Conservation (phyloP, 2,888 invertebrate genomes). For the Selenia dentaria region DNA sequence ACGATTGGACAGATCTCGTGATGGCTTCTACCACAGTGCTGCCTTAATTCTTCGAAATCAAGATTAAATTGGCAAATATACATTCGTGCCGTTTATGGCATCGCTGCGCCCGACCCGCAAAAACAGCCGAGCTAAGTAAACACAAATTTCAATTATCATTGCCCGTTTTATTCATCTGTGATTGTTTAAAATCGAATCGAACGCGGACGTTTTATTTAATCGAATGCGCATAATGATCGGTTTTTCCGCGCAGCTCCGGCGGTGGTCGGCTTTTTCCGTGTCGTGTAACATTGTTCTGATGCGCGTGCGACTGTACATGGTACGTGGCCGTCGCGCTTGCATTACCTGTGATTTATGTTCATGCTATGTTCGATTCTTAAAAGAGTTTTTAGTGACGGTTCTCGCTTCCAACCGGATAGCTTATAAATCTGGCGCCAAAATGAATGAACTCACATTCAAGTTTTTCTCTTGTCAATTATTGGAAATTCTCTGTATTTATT, state of each 20-base stretch:
- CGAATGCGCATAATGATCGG: constrained; percentile 75
- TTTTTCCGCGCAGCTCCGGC: constrained; percentile 68
- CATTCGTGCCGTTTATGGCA: constrained; percentile 68
- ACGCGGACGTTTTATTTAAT: constrained; percentile 65
- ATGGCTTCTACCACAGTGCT: constrained; percentile 42
- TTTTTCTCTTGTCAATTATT: constrained; percentile 61
- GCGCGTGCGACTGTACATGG: constrained; percentile 41
- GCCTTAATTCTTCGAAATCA: constrained; percentile 63
- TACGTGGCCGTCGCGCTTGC: constrained; percentile 39
- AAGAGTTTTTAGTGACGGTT: constrained; percentile 67
- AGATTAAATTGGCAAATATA: constrained; percentile 76
- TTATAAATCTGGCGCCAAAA: constrained; percentile 80
- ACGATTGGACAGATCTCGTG: constrained; percentile 42
- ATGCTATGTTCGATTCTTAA: constrained; percentile 65
- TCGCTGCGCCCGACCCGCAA: constrained; percentile 64
- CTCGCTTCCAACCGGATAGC: constrained; percentile 66
- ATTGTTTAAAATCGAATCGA: constrained; percentile 63
- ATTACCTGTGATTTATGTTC: constrained; percentile 70
- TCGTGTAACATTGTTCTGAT: constrained; percentile 68
- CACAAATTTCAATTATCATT: constrained; percentile 82
- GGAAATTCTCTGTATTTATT: constrained; percentile 54
- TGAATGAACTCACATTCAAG: constrained; percentile 66
- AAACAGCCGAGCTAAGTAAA: constrained; percentile 70
- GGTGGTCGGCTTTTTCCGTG: constrained; percentile 78
- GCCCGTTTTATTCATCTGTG: constrained; percentile 73